These are phyloP conservation scores for Synaphobranchus kaupii DNA, from an alignment of 2,797 vertebrate genomes.

Conservation along the genomic window DNA sequence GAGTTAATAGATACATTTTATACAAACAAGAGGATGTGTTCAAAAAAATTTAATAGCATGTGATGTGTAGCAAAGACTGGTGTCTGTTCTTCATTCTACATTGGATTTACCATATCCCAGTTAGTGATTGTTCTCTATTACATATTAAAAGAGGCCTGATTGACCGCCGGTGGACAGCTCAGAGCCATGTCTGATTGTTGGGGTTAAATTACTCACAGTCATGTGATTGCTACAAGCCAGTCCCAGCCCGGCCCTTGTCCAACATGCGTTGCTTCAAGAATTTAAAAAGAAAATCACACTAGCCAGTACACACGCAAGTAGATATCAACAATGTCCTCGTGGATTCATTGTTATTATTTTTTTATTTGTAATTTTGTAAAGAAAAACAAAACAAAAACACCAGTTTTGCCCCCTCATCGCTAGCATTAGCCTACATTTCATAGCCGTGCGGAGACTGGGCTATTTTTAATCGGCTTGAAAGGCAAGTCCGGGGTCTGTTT, in stretches of 20 bases:
- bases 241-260: constrained; percentile 62
- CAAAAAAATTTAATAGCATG: not conserved
- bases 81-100: constrained; percentile 23
- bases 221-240: constrained; percentile 68
- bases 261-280: constrained; percentile 63
- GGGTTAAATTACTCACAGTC: constrained; percentile 69
- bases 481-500: constrained; percentile 37
- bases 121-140: constrained; percentile 64
- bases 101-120: constrained; percentile 48
- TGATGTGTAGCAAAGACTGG: not conserved
- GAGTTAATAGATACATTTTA: not conserved
- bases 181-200: constrained; percentile 59
- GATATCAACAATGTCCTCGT: constrained; percentile 20
- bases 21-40: not conserved
- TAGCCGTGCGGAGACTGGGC: not conserved
- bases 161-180: constrained; percentile 56
- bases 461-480: constrained; percentile 41
- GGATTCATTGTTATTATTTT: no score
- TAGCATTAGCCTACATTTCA: not conserved
- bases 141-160: constrained; percentile 56
- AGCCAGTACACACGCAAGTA: constrained; percentile 48
- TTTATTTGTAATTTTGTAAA: not conserved
- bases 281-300: constrained; percentile 48
- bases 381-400: not conserved
- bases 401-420: not conserved